Evolutionary conservation across 2,797 vertebrate genomes (phyloP), one percentile per base, ranked within the genome.

Genomic region (Enteromius viviparus): DNA sequence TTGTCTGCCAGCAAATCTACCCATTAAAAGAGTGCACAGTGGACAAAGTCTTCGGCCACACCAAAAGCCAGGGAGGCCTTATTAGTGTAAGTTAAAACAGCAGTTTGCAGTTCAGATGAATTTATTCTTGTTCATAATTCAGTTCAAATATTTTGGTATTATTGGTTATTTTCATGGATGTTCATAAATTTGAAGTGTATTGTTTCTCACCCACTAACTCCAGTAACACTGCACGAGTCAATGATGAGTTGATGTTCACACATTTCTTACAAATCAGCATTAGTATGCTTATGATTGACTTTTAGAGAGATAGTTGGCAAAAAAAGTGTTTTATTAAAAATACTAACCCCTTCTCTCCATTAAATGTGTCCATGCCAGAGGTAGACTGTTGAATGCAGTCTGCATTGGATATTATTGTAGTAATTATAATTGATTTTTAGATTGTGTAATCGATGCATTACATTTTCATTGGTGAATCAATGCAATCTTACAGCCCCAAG

Each of bases 11-110:
- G 89, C 88, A 84, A 12, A 89, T 92, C 66, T 95, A 88, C 89
- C 94, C 92, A n/a, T 89, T 95, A 87, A 89, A 88, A 78, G 92
- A 93, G 78, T 91, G 90, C 83, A 86, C 84, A 4, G 86, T 93
- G 88, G 95, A 96, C 90, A 90, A 96, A 94, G 93, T 95, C 88
- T 95, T 96, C 66, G 95, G 96, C 84, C 94, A 95, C 89, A 93
- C 93, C 84, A 90, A 90, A 89, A 95, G 95, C 90, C 93, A 91
- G 81, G 92, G 94, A 78, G 93, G 94, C 37, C 94, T 96, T 17
- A 80, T 95, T 86, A 96, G 93, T n/a, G 87, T 94, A 88, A 91
- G 90, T 91, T 5, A 77, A 12, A 21, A 74, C 7, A 8, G 26
- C 29, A 23, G 26, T 26, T 45, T 64, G 29, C 40, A 19, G 4